Conservation (phyloP, 2,113 vertebrate genomes). For the Platysteira castanea region DNA sequence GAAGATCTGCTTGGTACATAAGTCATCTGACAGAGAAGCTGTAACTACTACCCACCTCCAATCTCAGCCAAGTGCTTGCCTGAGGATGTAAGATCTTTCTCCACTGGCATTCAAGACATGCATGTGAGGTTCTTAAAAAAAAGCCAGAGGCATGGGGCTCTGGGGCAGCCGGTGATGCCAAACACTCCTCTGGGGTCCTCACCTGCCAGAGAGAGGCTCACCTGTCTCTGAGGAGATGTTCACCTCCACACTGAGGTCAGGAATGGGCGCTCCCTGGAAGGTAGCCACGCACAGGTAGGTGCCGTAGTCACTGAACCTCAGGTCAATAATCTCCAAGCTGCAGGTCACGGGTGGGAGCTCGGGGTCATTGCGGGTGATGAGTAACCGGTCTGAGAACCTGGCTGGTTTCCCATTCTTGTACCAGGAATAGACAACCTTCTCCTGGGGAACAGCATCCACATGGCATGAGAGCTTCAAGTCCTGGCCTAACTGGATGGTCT, state of each 20-base stretch:
- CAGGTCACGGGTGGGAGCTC: slow-evolving; percentile 91
- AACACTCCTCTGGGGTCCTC: neutral
- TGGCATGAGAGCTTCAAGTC: slow-evolving; percentile 98
- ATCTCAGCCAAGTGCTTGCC: neutral
- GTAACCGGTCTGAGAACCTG: slow-evolving; percentile 83
- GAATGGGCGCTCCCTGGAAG: slow-evolving; percentile 86
- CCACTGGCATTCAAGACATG: neutral
- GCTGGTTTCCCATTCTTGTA: slow-evolving; percentile 89
- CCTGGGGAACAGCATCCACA: slow-evolving; percentile 94
- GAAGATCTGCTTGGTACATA: neutral
- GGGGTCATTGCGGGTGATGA: slow-evolving; percentile 90
- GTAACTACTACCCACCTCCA: neutral
- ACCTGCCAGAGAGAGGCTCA: slow-evolving; percentile 53
- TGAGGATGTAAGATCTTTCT: neutral
- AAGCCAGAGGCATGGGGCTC: neutral
- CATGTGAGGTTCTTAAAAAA: neutral
- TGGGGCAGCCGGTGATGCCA: neutral
- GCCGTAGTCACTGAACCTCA: slow-evolving; percentile 94
- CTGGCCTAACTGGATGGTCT: slow-evolving; percentile 94
- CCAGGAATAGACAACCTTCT: slow-evolving; percentile 97
- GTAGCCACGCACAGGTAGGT: slow-evolving; percentile 91
- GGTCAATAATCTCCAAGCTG: slow-evolving; percentile 94
- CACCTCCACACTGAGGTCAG: slow-evolving; percentile 89
- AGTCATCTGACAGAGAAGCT: neutral
- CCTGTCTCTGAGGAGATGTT: slow-evolving; percentile 97